phyloP scores from a whole-genome alignment of 2,888 invertebrate species.

The Conomelus anceps region DNA sequence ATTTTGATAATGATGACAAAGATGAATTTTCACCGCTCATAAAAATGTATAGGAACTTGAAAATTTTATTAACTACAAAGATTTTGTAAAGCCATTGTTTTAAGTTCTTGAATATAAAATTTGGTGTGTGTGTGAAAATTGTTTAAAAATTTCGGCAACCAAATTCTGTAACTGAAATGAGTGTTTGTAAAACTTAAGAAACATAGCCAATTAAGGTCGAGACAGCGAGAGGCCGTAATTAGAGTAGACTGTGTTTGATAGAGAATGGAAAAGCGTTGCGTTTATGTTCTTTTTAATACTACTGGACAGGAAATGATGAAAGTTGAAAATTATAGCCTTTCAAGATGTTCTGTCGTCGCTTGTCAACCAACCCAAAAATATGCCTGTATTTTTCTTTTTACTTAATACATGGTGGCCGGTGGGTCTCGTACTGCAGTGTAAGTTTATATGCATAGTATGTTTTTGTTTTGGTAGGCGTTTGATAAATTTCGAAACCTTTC shows the following conservation, averaged over 20 bases:
- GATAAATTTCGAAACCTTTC: background rate
- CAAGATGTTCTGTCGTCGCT: background rate
- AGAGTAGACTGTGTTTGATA: background rate
- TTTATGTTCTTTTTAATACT: background rate
- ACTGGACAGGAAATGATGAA: background rate
- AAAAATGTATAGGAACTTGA: too few relatives aligned
- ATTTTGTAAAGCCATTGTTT: background rate
- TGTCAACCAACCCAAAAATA: background rate
- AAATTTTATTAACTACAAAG: too few relatives aligned
- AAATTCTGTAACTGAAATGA: background rate
- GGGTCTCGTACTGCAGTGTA: background rate
- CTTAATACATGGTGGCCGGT: background rate
- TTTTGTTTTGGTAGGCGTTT: background rate
- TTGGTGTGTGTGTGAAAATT: background rate
- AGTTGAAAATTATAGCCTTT: background rate
- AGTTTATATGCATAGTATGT: background rate
- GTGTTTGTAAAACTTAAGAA: background rate
- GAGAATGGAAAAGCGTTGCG: background rate
- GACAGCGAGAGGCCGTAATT: background rate
- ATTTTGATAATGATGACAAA: too few relatives aligned
- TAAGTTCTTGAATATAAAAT: background rate
- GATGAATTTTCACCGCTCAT: too few relatives aligned
- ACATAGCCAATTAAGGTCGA: background rate
- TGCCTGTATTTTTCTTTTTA: background rate
- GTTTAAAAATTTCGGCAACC: background rate